A percentile compares a stretch with the other conserved stretches of the same genome.
These are phyloP conservation scores for Ibidorhyncha struthersii DNA, from an alignment of 2,113 vertebrate genomes.

Conservation along the genomic window DNA sequence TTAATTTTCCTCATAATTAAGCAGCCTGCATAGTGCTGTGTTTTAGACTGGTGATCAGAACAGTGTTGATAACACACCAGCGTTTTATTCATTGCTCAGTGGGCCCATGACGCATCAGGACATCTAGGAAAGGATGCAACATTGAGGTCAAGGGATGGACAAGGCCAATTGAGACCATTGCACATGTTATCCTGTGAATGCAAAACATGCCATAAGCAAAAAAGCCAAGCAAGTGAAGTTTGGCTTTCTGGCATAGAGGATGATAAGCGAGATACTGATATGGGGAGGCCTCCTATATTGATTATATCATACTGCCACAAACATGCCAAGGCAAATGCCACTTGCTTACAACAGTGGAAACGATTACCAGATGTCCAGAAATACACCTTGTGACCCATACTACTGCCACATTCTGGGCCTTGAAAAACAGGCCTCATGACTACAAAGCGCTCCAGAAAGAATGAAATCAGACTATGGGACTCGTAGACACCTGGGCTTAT, in stretches of 20 bases:
- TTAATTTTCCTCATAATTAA: background rate
- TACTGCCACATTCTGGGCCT: background rate
- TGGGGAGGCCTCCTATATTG: background rate
- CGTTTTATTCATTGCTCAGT: background rate
- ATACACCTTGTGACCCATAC: background rate
- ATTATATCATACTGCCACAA: background rate
- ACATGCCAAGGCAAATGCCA: background rate
- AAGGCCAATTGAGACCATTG: background rate
- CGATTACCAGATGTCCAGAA: rapidly evolving
- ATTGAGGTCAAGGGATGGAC: rapidly evolving
- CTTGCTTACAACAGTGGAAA: background rate
- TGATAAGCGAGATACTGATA: background rate
- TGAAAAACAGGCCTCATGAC: background rate
- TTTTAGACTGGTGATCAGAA: background rate
- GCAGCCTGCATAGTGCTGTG: background rate
- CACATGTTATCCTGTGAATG: background rate
- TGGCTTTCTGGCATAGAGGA: background rate
- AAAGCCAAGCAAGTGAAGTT: background rate
- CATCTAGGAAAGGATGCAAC: background rate
- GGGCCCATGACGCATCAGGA: background rate
- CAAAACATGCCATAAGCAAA: background rate
- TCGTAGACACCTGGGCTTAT: background rate
- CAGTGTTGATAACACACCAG: background rate
- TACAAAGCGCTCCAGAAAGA: background rate
- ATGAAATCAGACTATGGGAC: background rate